These are phyloP conservation scores for Aurelia sp. DNA, from an alignment of 30 jellyfish, hydroid and myxozoan species.

Conservation along the genomic window DNA sequence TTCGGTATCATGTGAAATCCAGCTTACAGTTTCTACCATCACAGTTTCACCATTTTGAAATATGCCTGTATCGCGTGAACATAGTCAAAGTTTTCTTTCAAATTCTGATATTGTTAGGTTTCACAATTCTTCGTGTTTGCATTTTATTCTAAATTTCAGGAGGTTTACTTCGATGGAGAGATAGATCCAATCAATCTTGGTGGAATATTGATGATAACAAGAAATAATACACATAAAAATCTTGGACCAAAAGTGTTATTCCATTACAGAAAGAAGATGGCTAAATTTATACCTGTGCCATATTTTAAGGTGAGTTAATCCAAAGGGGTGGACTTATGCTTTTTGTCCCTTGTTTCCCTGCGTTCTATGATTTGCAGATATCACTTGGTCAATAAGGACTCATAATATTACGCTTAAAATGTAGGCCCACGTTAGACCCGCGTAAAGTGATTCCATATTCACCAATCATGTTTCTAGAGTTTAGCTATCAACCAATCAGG, in stretches of 20 bases:
- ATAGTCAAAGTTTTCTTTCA: too few species aligned
- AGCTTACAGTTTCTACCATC: too few species aligned
- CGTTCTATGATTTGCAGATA: too few species aligned
- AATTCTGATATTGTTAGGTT: neutral
- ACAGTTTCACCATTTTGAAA: too few species aligned
- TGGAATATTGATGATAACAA: conserved; percentile 77
- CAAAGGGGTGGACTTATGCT: neutral
- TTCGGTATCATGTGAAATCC: too few species aligned
- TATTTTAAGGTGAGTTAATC: conserved; percentile 76
- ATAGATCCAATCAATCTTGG: conserved; percentile 94
- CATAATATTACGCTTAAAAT: too few species aligned
- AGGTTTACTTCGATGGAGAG: conserved; percentile 85
- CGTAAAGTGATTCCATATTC: too few species aligned
- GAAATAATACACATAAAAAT: conserved; percentile 81
- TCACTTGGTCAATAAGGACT: too few species aligned
- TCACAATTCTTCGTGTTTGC: neutral
- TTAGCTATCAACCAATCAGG: too few species aligned
- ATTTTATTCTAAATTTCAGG: conserved; percentile 53
- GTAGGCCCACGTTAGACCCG: too few species aligned
- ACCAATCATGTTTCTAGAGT: too few species aligned
- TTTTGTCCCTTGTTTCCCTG: neutral
- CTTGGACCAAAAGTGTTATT: conserved; percentile 85
- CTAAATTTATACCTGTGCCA: conserved; percentile 67
- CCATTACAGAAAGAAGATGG: conserved; percentile 79
- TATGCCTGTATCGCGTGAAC: too few species aligned